Evolutionary conservation across 1,140 invertebrate species (phyloP), one percentile per base, ranked within the genome.

Genomic region (Drosophila simulans): DNA sequence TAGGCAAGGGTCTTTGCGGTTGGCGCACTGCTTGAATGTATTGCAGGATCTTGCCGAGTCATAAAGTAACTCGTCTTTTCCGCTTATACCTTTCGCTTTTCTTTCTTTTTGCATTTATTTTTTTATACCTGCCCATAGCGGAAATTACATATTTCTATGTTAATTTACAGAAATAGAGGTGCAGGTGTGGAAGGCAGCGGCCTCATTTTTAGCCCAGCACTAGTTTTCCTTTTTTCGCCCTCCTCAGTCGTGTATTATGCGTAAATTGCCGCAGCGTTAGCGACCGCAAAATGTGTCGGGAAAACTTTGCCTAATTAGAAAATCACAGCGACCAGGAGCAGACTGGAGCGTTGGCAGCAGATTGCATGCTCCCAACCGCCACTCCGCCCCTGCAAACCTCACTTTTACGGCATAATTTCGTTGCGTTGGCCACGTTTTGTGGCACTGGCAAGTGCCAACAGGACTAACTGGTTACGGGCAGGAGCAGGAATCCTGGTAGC

Each of bases 91-190:
- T 48, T 53, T 66, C 59, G 39, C 13, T 53, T 72, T 57, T 52
- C 55, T 42, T 10, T 45, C 15, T 20, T 20, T 20, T 20, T 70
- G 4, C 13, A 39, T 66, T 57, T 64, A 10, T 15, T 43, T 31
- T 73, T 63, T 37, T 51, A 49, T 43, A 27, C 13, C 27, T 35
- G 31, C 5, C 70, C 68, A 88, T 57, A 76, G 54, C 84, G 79
- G 76, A 82, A 82, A 86, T 79, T 83, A 83, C 75, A 82, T 83
- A 79, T 88, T 86, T 86, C 78, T 88, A 88, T 86, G 79, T 77
- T 88, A 79, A 89, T 85, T 85, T 77, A 69, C 46, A 57, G 57
- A 60, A 70, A 78, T 64, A 70, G 45, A 65, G 58, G 49, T 70
- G 66, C 66, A 81, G 68, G 57, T 55, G 55, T 48, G 10, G 48